A percentile compares a stretch with the other conserved stretches of the same genome.
These are phyloP conservation scores for Gymnothorax javanicus DNA, from an alignment of 2,797 vertebrate species.

Conservation along the genomic window DNA sequence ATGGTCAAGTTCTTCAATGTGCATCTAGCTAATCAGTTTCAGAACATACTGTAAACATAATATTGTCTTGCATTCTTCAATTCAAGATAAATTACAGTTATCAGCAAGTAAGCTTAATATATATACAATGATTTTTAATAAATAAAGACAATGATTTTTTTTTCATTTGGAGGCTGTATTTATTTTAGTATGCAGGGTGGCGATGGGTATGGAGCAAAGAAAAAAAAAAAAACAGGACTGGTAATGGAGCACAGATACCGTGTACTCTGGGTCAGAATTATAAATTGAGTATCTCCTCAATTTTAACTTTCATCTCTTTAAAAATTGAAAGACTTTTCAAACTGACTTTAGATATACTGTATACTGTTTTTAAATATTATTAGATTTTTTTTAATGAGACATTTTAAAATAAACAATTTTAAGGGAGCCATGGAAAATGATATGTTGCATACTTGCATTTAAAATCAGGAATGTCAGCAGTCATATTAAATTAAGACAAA, in stretches of 20 bases:
- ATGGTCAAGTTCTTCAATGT: neutral
- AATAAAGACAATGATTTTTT: neutral
- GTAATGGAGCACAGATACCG: too few species aligned
- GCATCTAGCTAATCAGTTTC: neutral
- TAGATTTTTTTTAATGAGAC: neutral
- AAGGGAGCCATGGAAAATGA: too few species aligned
- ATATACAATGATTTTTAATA: too few species aligned
- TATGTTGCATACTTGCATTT: too few species aligned
- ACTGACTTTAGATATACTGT: neutral
- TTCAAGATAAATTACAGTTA: neutral
- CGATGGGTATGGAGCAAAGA: too few species aligned
- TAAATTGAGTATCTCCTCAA: neutral
- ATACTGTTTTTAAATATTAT: neutral
- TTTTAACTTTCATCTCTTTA: neutral
- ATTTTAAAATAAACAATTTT: neutral
- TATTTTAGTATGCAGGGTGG: too few species aligned
- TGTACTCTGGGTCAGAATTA: neutral
- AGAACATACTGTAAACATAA: neutral
- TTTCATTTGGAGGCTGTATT: slow-evolving; percentile 15
- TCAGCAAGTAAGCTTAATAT: too few species aligned
- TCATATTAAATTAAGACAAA: too few species aligned
- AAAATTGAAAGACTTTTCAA: neutral
- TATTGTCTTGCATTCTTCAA: too few species aligned
- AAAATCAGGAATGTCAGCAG: too few species aligned
- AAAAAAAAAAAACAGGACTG: too few species aligned